Evolutionary conservation across 2,888 invertebrate species (phyloP), one percentile per base, ranked within the genome.

Genomic region (Andrena trimmerana): DNA sequence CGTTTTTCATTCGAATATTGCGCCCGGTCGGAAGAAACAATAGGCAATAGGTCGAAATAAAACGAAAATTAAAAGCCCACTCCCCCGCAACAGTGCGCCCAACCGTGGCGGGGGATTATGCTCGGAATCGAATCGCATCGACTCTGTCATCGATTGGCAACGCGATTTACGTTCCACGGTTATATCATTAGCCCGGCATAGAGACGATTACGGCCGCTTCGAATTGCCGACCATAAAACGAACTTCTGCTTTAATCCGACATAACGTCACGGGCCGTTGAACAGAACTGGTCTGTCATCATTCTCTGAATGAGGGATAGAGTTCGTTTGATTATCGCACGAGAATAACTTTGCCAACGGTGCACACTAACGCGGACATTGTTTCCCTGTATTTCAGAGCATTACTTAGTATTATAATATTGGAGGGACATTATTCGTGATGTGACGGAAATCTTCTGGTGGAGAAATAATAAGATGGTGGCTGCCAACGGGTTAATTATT

Each of bases 181-280:
- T 82, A 81, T 78, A 75, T 83, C 79, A 85, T 87, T 85, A 77
- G 69, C 66, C 66, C 63, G 59, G 74, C 50, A 62, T 24, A 59
- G 72, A 42, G 59, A 54, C 81, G 84, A 87, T 78, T 84, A 87
- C 83, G 77, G 36, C 66, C 69, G 78, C 33, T 33, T 79, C 77
- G 79, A 85, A 88, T 86, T 79, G 85, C 78, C 71, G 65, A 74
- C 79, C 84, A 85, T 90, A 89, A 90, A 90, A 85, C 83, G 78
- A 90, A 88, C 86, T 88, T 90, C 87, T 85, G 85, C 87, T 88
- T 90, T 91, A 90, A 91, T 90, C 86, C 83, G 87, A 84, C 88
- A 85, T 89, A 85, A 88, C 84, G 72, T 88, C 85, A 66, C 85
- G 70, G 73, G 24, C 76, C 82, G 78, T 87, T 85, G 79, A 87